phyloP scores from a whole-genome alignment of 2,797 vertebrate genomes.

The Masticophis lateralis region DNA sequence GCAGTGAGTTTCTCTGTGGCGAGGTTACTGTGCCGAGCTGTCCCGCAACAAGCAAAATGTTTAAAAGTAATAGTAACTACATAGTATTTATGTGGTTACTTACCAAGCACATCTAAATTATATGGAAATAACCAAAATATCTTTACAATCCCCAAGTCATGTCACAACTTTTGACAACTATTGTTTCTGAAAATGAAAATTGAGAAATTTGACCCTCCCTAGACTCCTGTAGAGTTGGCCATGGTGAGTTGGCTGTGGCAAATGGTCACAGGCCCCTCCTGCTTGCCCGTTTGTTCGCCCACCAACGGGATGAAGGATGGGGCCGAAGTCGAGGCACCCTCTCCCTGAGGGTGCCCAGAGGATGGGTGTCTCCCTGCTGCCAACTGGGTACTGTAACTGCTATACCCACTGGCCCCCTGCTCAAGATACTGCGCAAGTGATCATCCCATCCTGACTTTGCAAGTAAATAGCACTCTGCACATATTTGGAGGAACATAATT shows the following conservation, averaged over 20 bases:
- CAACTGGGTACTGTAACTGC: background rate
- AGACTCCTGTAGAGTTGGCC: no score
- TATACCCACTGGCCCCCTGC: background rate
- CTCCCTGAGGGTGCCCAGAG: background rate
- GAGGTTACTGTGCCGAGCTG: background rate
- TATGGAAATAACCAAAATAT: no score
- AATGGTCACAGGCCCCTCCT: background rate
- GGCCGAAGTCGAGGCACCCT: background rate
- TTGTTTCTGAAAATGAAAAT: no score
- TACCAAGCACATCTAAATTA: no score
- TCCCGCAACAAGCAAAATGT: background rate
- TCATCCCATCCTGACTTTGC: background rate
- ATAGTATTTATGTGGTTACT: no score
- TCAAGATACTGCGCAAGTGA: background rate
- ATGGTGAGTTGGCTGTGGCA: no score
- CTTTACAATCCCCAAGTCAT: no score
- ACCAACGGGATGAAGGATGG: background rate
- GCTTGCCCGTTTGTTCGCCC: background rate
- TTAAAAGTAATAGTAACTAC: background rate
- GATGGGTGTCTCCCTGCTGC: background rate
- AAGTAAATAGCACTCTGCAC: background rate
- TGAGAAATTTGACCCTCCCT: no score
- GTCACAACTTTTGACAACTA: no score
- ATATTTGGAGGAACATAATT: background rate
- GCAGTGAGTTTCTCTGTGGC: background rate